These are phyloP conservation scores for Trogon melanurus DNA, from an alignment of 2,113 vertebrate species.

Conservation along the genomic window DNA sequence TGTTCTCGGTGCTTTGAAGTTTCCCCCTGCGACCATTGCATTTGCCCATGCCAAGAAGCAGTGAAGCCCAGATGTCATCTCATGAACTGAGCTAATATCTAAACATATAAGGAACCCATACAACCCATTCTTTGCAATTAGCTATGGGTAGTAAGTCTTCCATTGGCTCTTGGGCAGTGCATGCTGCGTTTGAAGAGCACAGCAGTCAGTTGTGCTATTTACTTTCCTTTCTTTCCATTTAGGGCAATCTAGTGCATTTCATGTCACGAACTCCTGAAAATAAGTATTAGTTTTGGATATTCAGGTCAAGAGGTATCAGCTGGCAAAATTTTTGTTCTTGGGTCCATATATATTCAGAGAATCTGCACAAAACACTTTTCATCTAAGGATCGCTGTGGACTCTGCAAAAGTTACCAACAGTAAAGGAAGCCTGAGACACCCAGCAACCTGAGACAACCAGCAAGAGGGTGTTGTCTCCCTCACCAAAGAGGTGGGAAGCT, in stretches of 20 bases:
- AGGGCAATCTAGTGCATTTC: fast-evolving
- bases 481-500: not conserved
- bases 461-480: not conserved
- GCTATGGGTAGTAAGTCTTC: not conserved
- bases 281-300: not conserved
- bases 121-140: not conserved
- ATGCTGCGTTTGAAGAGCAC: not conserved
- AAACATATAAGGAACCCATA: not conserved
- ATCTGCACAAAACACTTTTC: not conserved
- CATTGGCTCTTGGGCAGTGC: not conserved
- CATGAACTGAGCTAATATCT: not conserved
- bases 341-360: not conserved
- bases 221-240: not conserved
- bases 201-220: not conserved
- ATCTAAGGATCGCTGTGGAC: not conserved
- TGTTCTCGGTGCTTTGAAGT: not conserved
- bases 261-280: not conserved
- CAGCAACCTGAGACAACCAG: too few species aligned
- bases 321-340: not conserved
- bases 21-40: not conserved
- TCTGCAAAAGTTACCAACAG: not conserved
- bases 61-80: not conserved
- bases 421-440: not conserved
- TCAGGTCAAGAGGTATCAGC: not conserved
- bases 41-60: not conserved